Percentiles rank a stretch among this genome's conserved stretches.
These are phyloP conservation scores for Drosophila mojavensis DNA, from an alignment of 1,140 invertebrate genomes.

Conservation along the genomic window DNA sequence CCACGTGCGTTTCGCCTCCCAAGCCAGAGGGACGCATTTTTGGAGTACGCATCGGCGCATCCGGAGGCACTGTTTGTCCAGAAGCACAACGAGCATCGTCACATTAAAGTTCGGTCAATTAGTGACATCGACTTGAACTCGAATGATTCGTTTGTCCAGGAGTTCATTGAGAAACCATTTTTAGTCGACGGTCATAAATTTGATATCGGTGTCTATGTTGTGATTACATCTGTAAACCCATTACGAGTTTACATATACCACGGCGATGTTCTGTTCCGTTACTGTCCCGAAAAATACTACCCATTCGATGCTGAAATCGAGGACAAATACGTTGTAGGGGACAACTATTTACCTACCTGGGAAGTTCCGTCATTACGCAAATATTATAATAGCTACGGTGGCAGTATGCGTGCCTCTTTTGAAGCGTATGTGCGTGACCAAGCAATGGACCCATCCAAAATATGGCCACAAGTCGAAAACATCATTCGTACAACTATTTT, in stretches of 20 bases:
- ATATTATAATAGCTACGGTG: constrained; percentile 91
- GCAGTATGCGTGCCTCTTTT: constrained; percentile 94
- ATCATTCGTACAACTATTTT: constrained; percentile 90
- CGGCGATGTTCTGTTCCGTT: constrained; percentile 94
- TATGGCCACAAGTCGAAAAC: constrained; percentile 93
- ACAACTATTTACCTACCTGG: constrained; percentile 98
- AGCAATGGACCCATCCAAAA: constrained; percentile 88
- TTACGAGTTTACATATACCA: constrained; percentile 95
- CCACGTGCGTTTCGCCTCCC: constrained; percentile 96
- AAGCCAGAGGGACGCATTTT: constrained; percentile 88
- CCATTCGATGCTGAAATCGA: constrained; percentile 93
- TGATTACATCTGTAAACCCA: constrained; percentile 95
- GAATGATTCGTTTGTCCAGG: constrained; percentile 94
- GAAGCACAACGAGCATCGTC: constrained; percentile 96
- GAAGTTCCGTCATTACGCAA: constrained; percentile 93
- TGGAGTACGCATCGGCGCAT: constrained; percentile 89
- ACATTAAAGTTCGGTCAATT: constrained; percentile 91
- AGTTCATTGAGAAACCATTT: constrained; percentile 93
- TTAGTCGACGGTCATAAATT: constrained; percentile 96
- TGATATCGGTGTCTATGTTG: constrained; percentile 98
- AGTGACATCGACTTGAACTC: constrained; percentile 89
- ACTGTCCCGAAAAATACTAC: constrained; percentile 96
- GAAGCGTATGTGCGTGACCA: constrained; percentile 90
- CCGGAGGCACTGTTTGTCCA: constrained; percentile 93
- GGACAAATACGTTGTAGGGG: constrained; percentile 97